Conservation (phyloP, 2,888 invertebrate genomes). For the Synergus japonicus region DNA sequence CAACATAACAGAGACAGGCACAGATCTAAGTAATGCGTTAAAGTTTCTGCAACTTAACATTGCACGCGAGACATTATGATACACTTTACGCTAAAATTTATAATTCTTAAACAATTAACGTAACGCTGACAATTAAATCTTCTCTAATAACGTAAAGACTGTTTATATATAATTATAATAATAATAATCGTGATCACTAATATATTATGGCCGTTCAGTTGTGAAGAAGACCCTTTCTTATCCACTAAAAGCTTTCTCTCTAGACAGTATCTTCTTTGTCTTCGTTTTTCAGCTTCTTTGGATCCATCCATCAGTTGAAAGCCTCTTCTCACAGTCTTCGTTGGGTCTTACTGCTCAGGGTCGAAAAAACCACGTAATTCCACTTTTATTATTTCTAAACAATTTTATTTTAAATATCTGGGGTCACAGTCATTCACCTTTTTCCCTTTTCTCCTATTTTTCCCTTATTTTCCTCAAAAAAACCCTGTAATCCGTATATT, state of each 20-base stretch:
- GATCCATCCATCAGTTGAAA: slow-evolving; percentile 18
- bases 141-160: slow-evolving; percentile 59
- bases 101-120: slow-evolving; percentile 49
- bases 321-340: slow-evolving; percentile 47
- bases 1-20: slow-evolving; percentile 41
- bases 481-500: too few relatives aligned
- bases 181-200: slow-evolving; percentile 52
- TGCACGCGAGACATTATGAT: slow-evolving; percentile 56
- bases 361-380: slow-evolving; percentile 55
- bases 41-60: slow-evolving; percentile 43
- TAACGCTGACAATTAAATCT: slow-evolving; percentile 56
- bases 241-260: slow-evolving; percentile 42
- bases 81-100: slow-evolving; percentile 56
- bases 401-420: neutral
- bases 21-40: slow-evolving; percentile 37
- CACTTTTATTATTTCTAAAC: slow-evolving; percentile 24
- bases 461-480: too few relatives aligned
- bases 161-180: slow-evolving; percentile 56
- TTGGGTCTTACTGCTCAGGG: slow-evolving; percentile 56
- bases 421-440: too few relatives aligned
- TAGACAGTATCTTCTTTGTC: slow-evolving; percentile 44
- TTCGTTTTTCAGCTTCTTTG: slow-evolving; percentile 37
- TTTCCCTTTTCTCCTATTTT: too few relatives aligned
- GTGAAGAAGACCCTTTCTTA: slow-evolving; percentile 36
- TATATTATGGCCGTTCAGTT: slow-evolving; percentile 47